phyloP scores from a whole-genome alignment of 1,140 invertebrate genomes.

The Ceratina australensis region DNA sequence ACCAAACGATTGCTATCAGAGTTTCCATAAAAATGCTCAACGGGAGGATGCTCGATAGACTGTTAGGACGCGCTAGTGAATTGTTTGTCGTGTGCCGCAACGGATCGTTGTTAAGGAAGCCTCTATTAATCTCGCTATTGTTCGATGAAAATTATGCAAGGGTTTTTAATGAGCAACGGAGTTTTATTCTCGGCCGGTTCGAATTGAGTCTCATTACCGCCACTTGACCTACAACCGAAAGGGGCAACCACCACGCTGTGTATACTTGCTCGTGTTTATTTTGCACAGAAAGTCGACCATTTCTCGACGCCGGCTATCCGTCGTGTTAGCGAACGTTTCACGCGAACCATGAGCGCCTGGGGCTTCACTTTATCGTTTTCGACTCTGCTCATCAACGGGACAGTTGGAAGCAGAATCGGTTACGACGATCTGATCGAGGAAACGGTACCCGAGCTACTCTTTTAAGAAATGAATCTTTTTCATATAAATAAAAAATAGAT shows the following conservation, averaged over 20 bases:
- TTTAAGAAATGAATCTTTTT: too few relatives aligned
- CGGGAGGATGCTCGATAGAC: too few relatives aligned
- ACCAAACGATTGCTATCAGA: too few relatives aligned
- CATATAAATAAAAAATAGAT: too few relatives aligned
- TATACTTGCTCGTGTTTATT: neutral
- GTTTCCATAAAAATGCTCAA: too few relatives aligned
- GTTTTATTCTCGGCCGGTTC: neutral
- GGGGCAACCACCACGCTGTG: neutral
- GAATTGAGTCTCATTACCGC: constrained; percentile 17
- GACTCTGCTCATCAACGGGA: neutral
- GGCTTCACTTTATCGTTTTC: neutral
- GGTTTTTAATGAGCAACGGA: neutral
- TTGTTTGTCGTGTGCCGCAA: neutral
- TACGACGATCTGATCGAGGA: constrained; percentile 13
- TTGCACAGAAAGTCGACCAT: neutral
- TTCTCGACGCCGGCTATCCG: too few relatives aligned
- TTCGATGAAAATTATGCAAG: neutral
- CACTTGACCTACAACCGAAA: constrained; percentile 13
- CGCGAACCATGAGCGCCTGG: neutral
- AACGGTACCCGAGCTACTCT: constrained; percentile 32
- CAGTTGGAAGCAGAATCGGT: neutral
- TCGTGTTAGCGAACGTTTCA: too few relatives aligned
- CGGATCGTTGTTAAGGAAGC: neutral
- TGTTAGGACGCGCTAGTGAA: too few relatives aligned
- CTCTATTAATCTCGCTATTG: neutral